Percentiles rank a stretch among this genome's conserved stretches.
Evolutionary conservation across 2,888 invertebrate genomes (phyloP).

Genomic region (Cordylochernes scorpioides): DNA sequence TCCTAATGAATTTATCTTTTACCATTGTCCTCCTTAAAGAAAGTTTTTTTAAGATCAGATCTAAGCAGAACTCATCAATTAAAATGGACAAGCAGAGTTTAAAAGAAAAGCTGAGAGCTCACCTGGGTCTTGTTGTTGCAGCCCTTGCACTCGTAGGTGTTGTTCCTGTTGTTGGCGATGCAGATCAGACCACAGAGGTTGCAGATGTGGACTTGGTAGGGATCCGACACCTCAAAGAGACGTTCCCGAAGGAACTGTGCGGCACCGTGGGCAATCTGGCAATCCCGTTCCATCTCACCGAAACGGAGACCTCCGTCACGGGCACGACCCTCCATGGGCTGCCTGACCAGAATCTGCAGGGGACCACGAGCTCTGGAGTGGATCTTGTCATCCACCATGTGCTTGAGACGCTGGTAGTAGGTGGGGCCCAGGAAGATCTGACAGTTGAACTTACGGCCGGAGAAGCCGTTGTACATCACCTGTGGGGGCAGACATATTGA

Average conservation of each 20-base stretch:
- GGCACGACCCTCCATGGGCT: slow-evolving; percentile 98
- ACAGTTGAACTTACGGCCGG: slow-evolving; percentile 93
- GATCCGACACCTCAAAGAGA: slow-evolving; percentile 94
- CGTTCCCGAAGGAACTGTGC: slow-evolving; percentile 84
- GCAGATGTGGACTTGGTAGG: slow-evolving; percentile 91
- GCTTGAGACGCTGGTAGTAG: slow-evolving; percentile 80
- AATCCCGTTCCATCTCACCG: slow-evolving; percentile 99
- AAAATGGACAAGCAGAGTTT: too few species aligned
- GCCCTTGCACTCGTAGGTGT: slow-evolving; percentile 94
- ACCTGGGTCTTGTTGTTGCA: slow-evolving; percentile 98
- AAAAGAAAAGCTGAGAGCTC: too few species aligned
- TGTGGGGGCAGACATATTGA: too few species aligned
- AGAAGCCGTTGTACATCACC: slow-evolving; percentile 87
- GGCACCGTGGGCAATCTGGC: slow-evolving; percentile 96
- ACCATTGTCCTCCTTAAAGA: too few species aligned
- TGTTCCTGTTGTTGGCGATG: slow-evolving; percentile 87
- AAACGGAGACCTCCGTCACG: slow-evolving; percentile 94
- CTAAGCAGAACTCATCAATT: too few species aligned
- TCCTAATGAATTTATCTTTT: too few species aligned
- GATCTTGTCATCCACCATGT: slow-evolving; percentile 99
- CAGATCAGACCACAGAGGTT: slow-evolving; percentile 93
- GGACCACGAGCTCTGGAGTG: slow-evolving; percentile 90
- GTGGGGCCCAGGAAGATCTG: slow-evolving; percentile 69
- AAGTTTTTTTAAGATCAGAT: too few species aligned
- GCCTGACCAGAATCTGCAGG: slow-evolving; percentile 87